Conservation (phyloP, 2,113 vertebrate species). For the Actenoides lindsayi region DNA sequence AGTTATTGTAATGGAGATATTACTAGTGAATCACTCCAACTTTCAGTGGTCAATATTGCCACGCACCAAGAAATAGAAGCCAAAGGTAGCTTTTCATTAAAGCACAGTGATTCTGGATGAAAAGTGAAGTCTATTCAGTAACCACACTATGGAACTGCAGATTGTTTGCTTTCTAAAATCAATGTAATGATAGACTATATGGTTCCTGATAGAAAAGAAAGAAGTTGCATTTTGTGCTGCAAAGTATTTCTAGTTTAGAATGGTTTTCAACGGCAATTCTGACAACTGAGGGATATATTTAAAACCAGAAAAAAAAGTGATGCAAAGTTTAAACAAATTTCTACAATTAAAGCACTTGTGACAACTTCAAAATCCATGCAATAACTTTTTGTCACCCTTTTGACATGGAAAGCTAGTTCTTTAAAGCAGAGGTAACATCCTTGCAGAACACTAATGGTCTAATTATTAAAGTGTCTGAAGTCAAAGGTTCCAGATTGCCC, state of each 20-base stretch:
- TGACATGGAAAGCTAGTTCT: not conserved
- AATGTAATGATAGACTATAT: not conserved
- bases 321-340: not conserved
- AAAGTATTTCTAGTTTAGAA: not conserved
- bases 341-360: not conserved
- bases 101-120: not conserved
- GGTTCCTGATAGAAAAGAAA: not conserved
- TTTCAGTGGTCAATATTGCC: not conserved
- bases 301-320: not conserved
- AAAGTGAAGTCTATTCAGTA: slow-evolving; percentile 31
- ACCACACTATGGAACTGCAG: not conserved
- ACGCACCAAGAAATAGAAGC: not conserved
- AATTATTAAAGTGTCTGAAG: not conserved
- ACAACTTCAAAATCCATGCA: not conserved
- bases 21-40: not conserved
- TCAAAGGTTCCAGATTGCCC: rapidly evolving
- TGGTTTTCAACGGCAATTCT: not conserved
- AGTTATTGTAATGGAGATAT: slow-evolving; percentile 33
- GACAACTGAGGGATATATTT: not conserved
- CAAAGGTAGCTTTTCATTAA: slow-evolving; percentile 30
- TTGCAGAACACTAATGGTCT: not conserved
- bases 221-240: not conserved
- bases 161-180: slow-evolving; percentile 30
- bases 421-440: not conserved
- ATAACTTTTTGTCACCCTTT: not conserved